These are phyloP conservation scores for Macaria notata DNA, from an alignment of 2,888 invertebrate genomes.

Conservation along the genomic window DNA sequence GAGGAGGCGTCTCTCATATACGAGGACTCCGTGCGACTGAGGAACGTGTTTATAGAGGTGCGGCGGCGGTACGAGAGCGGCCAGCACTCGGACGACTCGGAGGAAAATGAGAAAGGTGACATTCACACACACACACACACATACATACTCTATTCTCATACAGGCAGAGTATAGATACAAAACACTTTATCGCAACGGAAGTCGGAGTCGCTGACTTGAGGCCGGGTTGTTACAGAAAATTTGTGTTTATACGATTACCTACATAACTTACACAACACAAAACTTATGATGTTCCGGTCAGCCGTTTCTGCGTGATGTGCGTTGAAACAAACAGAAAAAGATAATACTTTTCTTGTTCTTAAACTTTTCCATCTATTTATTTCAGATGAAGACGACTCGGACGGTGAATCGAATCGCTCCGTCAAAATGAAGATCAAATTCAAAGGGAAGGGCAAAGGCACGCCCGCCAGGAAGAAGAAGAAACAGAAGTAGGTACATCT, in stretches of 20 bases:
- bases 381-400: slow-evolving; percentile 82
- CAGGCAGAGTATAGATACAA: too few relatives aligned
- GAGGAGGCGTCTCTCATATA: slow-evolving; percentile 98
- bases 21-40: slow-evolving; percentile 97
- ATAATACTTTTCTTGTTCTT: too few relatives aligned
- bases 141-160: too few relatives aligned
- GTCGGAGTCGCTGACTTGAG: too few relatives aligned
- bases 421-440: slow-evolving; percentile 90
- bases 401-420: slow-evolving; percentile 82
- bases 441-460: slow-evolving; percentile 78
- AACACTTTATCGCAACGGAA: too few relatives aligned
- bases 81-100: slow-evolving; percentile 70
- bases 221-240: too few relatives aligned
- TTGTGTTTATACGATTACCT: too few relatives aligned
- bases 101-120: slow-evolving; percentile 70
- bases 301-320: too few relatives aligned
- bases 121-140: not conserved
- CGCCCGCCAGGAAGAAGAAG: slow-evolving; percentile 81
- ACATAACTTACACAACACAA: too few relatives aligned
- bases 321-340: too few relatives aligned
- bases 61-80: slow-evolving; percentile 69
- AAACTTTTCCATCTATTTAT: too few relatives aligned
- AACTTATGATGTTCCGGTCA: too few relatives aligned
- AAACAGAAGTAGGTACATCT: slow-evolving; percentile 84
- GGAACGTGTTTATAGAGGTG: slow-evolving; percentile 87